Evolutionary conservation across 2,113 vertebrate species (phyloP), one percentile per base, ranked within the genome.

Genomic region (Rousettus leschenaultii): DNA sequence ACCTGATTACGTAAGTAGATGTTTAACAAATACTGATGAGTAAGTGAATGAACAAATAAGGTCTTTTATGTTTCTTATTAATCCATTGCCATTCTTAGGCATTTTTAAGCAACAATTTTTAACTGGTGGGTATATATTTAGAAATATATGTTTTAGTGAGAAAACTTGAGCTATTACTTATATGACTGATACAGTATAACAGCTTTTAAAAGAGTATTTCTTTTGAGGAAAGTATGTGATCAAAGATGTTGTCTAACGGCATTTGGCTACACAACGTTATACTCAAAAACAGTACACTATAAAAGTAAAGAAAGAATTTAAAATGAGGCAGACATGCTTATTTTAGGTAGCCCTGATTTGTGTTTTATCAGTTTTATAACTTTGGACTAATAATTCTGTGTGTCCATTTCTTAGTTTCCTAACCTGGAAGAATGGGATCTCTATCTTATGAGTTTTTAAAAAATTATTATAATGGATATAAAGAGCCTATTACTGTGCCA

Each of bases 81-180:
- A 65, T 65, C 28, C 40, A 21, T 68, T 93, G 40, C 40, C 51
- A 45, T 61, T 82, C 61, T 85, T 84, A 77, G 40, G 22, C 24
- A 40, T 53, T 77, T 75, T 75, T 26, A 78, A 89, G 38, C 40
- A 89, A 22, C 19, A 68, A 89, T 65, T 94, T 96, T 79, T 91
- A 87, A 70, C 35, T 91, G 5, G 2, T 53, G 2, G 26, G 9
- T 35, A n/a, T 26, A 16, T 83, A 66, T 68, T 75, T 91, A 79
- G 45, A 30, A 77, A 63, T 38, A 24, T 59, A 74, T 53, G 12
- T 79, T 18, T 73, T 84, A 33, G 28, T 40, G 38, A 48, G 18
- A 78, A 93, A 77, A 61, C 22, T 30, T 28, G 28, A 85, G 15
- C 53, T 65, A 40, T 86, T 75, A 70, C 35, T 66, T n/a, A 43